phyloP scores from a whole-genome alignment of 2,888 invertebrate species.

The Listrodromus nycthemerus region DNA sequence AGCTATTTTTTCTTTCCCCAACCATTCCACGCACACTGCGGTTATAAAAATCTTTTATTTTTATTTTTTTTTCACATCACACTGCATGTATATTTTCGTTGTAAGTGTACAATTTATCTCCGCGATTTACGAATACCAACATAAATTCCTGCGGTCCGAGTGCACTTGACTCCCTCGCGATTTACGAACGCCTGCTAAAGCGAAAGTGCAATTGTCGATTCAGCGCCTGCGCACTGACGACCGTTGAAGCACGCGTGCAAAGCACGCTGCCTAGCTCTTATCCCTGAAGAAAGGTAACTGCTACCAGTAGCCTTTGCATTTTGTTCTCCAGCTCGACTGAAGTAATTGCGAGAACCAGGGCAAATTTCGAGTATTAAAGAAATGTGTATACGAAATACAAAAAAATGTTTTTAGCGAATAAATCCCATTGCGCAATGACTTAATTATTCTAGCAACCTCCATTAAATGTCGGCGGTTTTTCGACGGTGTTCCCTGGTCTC shows the following conservation, averaged over 20 bases:
- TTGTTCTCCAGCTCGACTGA: constrained; percentile 23
- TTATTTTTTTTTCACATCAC: too few species aligned
- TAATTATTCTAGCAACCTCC: constrained; percentile 61
- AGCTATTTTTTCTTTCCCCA: too few species aligned
- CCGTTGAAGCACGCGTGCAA: constrained; percentile 2
- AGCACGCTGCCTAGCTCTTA: not conserved
- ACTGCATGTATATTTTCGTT: too few species aligned
- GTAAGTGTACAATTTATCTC: too few species aligned
- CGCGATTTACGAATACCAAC: not conserved
- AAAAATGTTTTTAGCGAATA: constrained; percentile 61
- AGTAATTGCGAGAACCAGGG: not conserved
- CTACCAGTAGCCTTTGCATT: constrained; percentile 1
- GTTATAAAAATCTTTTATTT: too few species aligned
- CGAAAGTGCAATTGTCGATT: not conserved
- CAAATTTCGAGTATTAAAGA: constrained; percentile 10
- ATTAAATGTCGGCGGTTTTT: constrained; percentile 28
- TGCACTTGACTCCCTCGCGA: constrained; percentile 25
- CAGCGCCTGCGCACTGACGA: constrained; percentile 41
- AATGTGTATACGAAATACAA: constrained; percentile 4
- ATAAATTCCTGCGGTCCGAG: not conserved
- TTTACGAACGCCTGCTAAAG: constrained; percentile 7
- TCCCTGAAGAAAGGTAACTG: not conserved
- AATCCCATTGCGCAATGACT: constrained; percentile 63
- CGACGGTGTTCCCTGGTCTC: not conserved
- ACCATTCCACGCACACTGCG: too few species aligned